Evolutionary conservation across 2,797 vertebrate species (phyloP).

Genomic region (Pristis pectinata): DNA sequence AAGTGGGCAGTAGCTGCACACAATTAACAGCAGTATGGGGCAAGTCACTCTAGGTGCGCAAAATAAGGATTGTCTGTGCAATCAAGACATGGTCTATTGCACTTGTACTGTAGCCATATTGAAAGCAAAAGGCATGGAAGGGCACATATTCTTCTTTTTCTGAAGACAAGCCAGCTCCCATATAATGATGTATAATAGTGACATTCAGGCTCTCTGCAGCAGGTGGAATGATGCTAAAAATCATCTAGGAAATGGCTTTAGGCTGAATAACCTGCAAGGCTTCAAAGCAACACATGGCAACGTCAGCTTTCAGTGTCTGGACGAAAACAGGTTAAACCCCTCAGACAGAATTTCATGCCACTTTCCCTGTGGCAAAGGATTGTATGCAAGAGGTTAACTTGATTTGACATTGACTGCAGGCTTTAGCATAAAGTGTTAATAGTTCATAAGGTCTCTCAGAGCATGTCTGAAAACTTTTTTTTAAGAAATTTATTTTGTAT

Average conservation of each 20-base stretch:
- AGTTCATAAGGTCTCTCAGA: conserved; percentile 62
- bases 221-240: conserved; percentile 65
- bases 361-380: conserved; percentile 47
- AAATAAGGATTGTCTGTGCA: conserved; percentile 12
- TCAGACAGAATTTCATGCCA: not conserved
- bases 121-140: conserved; percentile 65
- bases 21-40: not conserved
- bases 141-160: conserved; percentile 48
- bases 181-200: conserved; percentile 67
- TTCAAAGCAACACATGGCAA: conserved; percentile 45
- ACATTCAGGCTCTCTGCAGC: conserved; percentile 49
- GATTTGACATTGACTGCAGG: conserved; percentile 50
- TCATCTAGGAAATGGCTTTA: conserved; percentile 51
- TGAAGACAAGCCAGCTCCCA: conserved; percentile 59
- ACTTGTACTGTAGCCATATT: conserved; percentile 20
- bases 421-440: conserved; percentile 50
- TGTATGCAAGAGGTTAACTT: conserved; percentile 51
- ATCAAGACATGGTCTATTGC: conserved; percentile 20
- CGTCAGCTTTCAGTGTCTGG: conserved; percentile 15
- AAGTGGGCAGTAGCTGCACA: not conserved
- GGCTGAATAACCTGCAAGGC: conserved; percentile 64
- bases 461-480: conserved; percentile 96
- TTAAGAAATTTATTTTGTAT: conserved; percentile 97
- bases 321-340: conserved; percentile 11
- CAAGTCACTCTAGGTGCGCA: conserved; percentile 8